phyloP scores from a whole-genome alignment of 2,888 invertebrate species.

The Melieria crassipennis region DNA sequence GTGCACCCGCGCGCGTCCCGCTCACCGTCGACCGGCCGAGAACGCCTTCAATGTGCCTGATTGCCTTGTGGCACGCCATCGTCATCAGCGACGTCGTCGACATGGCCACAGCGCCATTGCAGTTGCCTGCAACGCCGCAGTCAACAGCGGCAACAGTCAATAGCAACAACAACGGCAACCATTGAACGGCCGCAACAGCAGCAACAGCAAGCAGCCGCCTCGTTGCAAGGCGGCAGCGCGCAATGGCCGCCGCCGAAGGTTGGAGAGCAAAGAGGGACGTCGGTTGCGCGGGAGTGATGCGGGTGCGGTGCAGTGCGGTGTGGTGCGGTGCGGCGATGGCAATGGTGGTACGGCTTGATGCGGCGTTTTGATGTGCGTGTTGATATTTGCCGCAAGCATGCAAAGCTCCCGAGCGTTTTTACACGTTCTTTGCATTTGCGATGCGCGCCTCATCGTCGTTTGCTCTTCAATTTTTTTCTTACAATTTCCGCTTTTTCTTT shows the following conservation, averaged over 20 bases:
- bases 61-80: constrained; percentile 54
- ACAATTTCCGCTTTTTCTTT: constrained; percentile 5
- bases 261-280: neutral
- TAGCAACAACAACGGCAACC: constrained; percentile 9
- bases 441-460: neutral
- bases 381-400: constrained; percentile 39
- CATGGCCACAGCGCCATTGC: constrained; percentile 35
- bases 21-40: constrained; percentile 18
- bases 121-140: constrained; percentile 16
- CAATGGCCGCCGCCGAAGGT: constrained; percentile 53
- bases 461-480: constrained; percentile 4
- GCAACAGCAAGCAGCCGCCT: constrained; percentile 34
- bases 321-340: constrained; percentile 19
- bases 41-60: constrained; percentile 47
- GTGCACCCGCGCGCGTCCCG: constrained; percentile 12
- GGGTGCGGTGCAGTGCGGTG: neutral
- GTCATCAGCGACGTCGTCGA: constrained; percentile 9
- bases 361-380: constrained; percentile 40
- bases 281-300: too few species aligned
- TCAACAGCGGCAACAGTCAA: neutral
- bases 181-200: constrained; percentile 1
- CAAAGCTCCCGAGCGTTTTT: constrained; percentile 25
- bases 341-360: constrained; percentile 28
- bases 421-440: constrained; percentile 14
- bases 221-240: constrained; percentile 48